These are phyloP conservation scores for Eumaeus atala DNA, from an alignment of 1,140 invertebrate genomes.

Conservation along the genomic window DNA sequence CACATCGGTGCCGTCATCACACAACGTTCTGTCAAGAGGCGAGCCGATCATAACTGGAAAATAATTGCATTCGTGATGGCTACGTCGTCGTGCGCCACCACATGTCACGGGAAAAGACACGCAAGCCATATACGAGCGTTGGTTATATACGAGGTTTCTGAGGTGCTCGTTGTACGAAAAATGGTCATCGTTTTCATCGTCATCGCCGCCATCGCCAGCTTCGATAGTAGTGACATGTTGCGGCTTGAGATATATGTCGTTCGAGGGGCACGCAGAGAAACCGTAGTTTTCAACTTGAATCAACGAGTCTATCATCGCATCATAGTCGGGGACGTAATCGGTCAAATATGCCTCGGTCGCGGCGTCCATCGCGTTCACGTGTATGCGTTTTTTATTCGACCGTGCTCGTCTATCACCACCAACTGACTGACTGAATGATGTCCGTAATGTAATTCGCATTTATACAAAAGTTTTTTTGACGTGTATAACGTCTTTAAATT, in stretches of 20 bases:
- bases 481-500: too few relatives aligned
- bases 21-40: constrained; percentile 7
- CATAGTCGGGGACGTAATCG: constrained; percentile 8
- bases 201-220: too few relatives aligned
- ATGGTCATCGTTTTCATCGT: too few relatives aligned
- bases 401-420: background rate
- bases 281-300: constrained; percentile 3
- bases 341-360: constrained; percentile 7
- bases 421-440: too few relatives aligned
- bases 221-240: background rate
- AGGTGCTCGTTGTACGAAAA: constrained; percentile 1
- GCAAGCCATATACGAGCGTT: constrained; percentile 12
- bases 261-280: constrained; percentile 10
- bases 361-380: background rate
- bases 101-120: constrained; percentile 5
- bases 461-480: too few relatives aligned
- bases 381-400: background rate
- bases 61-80: constrained; percentile 10
- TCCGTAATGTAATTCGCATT: too few relatives aligned
- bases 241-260: constrained; percentile 2
- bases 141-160: constrained; percentile 6
- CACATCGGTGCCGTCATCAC: background rate
- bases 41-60: constrained; percentile 13
- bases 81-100: background rate
- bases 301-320: background rate